Base-by-base conservation (phyloP, 1,140 invertebrate genomes). In the Cydia fagiglandana region DNA sequence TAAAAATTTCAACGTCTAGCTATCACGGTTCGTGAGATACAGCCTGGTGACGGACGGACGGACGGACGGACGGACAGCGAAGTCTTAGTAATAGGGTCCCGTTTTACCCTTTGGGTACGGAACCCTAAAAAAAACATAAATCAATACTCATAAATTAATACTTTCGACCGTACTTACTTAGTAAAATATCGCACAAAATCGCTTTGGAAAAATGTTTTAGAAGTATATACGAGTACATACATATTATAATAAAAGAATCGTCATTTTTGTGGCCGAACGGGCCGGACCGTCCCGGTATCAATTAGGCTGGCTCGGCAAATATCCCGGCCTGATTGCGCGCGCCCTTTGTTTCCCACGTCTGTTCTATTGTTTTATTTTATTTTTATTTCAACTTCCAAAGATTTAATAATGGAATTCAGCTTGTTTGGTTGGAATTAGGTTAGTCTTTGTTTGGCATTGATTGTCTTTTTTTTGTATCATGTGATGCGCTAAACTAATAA, bases 311-410 rank as follows among this genome's bases (percentile, higher is more conserved):
- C 64, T 64, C 64, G 24, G 64, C 28, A 64, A 64, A 64, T 64
- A 64, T 20, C 50, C 50, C 24, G 64, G 10, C 28, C 64, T 68
- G 64, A 68, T 68, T 68, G 64, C 30, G 64, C 64, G 15, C 53
- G 66, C 66, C 66, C 66, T 70, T 70, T 70, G 66, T 70, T 70
- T 41, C 66, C 66, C 66, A 68, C 64, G 66, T 17, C 66, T 70
- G 30, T 38, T 66, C 64, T 41, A 70, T 70, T 70, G 66, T 70
- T 70, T 70, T 70, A 70, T 70, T 70, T 24, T 61, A 61, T 70
- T 70, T 70, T 38, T 41, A 28, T 70, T 70, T 70, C 34, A 70
- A 68, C 64, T 70, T 70, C n/a, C 66, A 41, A 70, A 70, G n/a
- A 70, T 70, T 70, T 34, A 70, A 70, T 41, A 70, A 70, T 70